Evolutionary conservation across 2,113 vertebrate genomes (phyloP), one percentile per base, ranked within the genome.

Genomic region (Solea senegalensis): DNA sequence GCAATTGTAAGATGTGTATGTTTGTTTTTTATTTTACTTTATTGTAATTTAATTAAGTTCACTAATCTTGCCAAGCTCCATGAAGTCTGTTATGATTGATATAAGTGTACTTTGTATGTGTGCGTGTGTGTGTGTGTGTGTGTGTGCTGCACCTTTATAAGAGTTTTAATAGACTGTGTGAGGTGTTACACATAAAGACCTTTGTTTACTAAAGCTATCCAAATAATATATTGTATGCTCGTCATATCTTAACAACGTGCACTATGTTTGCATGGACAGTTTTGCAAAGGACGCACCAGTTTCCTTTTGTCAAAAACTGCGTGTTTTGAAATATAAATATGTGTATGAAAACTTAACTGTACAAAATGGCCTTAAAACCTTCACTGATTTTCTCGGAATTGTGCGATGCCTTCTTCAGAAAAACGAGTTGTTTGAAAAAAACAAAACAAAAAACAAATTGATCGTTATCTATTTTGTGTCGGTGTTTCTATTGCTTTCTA

Each of bases 301-400:
- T 95, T 34, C 84, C 93, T 95, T 89, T 95, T 96, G 85, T 94
- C 95, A 89, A 96, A 94, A 93, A 89, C 85, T 85, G 91, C 85
- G 93, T 94, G 92, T 96, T 92, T 93, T 95, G 84, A 91, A 90
- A 91, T 91, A 86, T 86, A 86, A 53, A 79, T 64, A 62, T 82
- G 78, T 74, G 74, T 85, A 83, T 86, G 76, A 86, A 84, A 86
- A 82, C 11, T 94, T 79, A 86, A 94, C 92, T 95, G 94, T 97
- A 98, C 95, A 96, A 95, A 90, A 98, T 96, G 94, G 97, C 97
- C 97, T 98, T 99, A 98, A 98, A 90, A 95, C 93, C 95, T 94
- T 96, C 95, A 96, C 95, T 91, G 86, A 95, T 94, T 92, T 86
- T 96, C 93, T 94, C 94, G 92, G 90, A 96, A 94, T 96, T 95